These are phyloP conservation scores for Phrynocephalus versicolor DNA, from an alignment of 2,113 vertebrate species.

Conservation along the genomic window DNA sequence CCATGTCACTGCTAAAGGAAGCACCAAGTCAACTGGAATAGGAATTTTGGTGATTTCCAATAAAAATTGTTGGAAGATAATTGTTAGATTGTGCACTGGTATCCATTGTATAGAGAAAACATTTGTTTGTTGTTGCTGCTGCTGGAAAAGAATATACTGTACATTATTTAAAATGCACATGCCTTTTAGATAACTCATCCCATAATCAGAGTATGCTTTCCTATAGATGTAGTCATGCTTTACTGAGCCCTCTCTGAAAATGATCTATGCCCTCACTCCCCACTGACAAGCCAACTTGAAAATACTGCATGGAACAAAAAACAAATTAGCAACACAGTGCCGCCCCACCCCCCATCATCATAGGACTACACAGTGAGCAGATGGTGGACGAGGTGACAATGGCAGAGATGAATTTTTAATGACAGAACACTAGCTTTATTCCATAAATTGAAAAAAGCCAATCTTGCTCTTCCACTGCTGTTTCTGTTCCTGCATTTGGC, in stretches of 20 bases:
- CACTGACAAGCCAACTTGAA: background rate
- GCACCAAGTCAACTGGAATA: conserved; percentile 42
- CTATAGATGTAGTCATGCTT: conserved; percentile 9
- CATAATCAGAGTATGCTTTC: conserved; percentile 22
- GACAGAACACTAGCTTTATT: conserved; percentile 34
- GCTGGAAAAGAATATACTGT: conserved; percentile 18
- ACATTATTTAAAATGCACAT: conserved; percentile 42
- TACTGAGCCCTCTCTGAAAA: conserved; percentile 35
- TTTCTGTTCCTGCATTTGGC: background rate
- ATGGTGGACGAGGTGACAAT: conserved; percentile 42
- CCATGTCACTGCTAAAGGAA: conserved; percentile 20
- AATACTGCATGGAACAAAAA: conserved; percentile 44
- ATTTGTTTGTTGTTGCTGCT: background rate
- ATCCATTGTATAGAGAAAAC: background rate
- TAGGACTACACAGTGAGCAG: conserved; percentile 38
- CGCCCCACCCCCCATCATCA: conserved; percentile 28
- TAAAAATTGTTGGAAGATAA: conserved; percentile 26
- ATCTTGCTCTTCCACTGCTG: background rate
- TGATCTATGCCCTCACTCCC: conserved; percentile 20
- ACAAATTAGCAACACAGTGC: conserved; percentile 39
- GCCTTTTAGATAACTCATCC: conserved; percentile 38
- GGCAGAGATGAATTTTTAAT: conserved; percentile 47
- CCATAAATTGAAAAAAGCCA: conserved; percentile 24
- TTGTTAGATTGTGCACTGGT: conserved; percentile 34
- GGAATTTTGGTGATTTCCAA: conserved; percentile 50